Base-by-base conservation (phyloP, 2,888 invertebrate genomes). In the Drosophila ustulata region DNA sequence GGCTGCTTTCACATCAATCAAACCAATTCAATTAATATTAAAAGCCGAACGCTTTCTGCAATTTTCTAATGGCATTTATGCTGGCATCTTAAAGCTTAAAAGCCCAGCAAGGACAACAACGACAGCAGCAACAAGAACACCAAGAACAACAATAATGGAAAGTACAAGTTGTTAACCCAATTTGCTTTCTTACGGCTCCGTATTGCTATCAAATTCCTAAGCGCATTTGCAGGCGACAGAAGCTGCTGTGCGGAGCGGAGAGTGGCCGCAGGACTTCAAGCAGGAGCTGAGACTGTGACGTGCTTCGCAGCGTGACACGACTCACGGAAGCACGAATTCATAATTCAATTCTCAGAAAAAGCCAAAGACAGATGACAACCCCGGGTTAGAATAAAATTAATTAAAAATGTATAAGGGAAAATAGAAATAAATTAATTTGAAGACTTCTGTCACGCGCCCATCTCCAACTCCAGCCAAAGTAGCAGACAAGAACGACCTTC, bases 151-250 rank as follows among this genome's bases (percentile, higher is more conserved):
- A 52, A 41, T 9, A 65, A 46, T 32, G 61, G 67, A 51, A 65
- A 18, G 58, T 64, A 66, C 56, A 80, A 70, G 84, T 70, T 64
- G 66, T 75, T 85, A 88, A 76, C 80, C 82, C 72, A 82, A 88
- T 85, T 88, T 75, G 43, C 57, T 51, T 53, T 65, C 53, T 65
- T 69, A 63, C 45, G 41, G 51, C 74, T 73, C 26, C 64, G 39
- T 64, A 66, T 58, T 73, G 80, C 66, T 74, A 66, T 65, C 72
- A 68, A 84, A 86, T 74, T 82, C 64, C 67, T 81, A 56, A 71
- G 66, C 78, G 81, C 74, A 73, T 64, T 47, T 62, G 53, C 39
- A 32, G 23, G 30, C 64, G 32, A 47, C 9, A 39, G 37, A n/a
- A 28, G n/a, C 28, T 7, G 50, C 0, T 32, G 8, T 8, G 28